phyloP scores from a whole-genome alignment of 2,888 invertebrate species.

The Blastobasis adustella region DNA sequence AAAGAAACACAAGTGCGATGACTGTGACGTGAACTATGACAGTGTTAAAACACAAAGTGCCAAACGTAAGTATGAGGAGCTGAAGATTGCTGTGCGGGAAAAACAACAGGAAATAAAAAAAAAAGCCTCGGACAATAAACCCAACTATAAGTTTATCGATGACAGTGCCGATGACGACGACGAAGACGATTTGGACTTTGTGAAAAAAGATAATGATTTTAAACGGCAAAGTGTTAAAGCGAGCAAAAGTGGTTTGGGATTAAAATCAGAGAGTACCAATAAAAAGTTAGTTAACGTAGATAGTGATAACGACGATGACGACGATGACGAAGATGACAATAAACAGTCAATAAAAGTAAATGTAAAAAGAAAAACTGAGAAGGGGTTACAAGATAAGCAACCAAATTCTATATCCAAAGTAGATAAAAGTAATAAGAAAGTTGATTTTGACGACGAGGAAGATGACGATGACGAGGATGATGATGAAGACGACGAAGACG shows the following conservation, averaged over 20 bases:
- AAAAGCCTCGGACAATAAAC: constrained; percentile 30
- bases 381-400: too few relatives aligned
- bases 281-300: constrained; percentile 10
- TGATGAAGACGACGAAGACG: constrained; percentile 9
- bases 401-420: too few relatives aligned
- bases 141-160: constrained; percentile 28
- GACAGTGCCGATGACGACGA: constrained; percentile 35
- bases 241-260: constrained; percentile 17
- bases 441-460: constrained; percentile 2
- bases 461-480: constrained; percentile 11
- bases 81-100: constrained; percentile 43
- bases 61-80: constrained; percentile 40
- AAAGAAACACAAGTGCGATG: constrained; percentile 53
- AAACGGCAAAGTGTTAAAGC: constrained; percentile 18
- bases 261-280: constrained; percentile 1
- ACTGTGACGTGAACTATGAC: constrained; percentile 53
- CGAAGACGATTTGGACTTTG: constrained; percentile 22
- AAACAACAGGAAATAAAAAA: constrained; percentile 37
- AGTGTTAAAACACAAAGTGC: constrained; percentile 57
- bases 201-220: constrained; percentile 24
- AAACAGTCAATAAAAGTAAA: constrained; percentile 1
- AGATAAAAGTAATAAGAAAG: background rate
- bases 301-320: constrained; percentile 18
- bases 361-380: background rate
- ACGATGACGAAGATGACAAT: constrained; percentile 12